Base-by-base conservation (phyloP, 2,113 vertebrate genomes). In the Antennarius striatus region DNA sequence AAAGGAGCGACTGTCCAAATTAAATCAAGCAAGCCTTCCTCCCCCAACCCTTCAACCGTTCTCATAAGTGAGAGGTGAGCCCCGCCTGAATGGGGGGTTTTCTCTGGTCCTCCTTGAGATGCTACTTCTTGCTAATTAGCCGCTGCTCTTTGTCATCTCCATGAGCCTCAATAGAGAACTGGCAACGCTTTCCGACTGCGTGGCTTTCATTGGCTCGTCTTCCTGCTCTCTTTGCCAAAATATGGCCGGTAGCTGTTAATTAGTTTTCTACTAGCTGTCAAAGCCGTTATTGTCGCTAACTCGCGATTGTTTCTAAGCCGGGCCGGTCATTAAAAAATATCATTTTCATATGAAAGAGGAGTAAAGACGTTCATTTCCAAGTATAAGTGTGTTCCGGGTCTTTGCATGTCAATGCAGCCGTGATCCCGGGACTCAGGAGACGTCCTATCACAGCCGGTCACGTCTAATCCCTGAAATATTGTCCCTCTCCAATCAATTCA, bases 91-190 rank as follows among this genome's bases (percentile, higher is more conserved):
- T 86, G 77, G 79, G 76, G 56, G 59, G 71, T 86, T 11, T 43
- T 89, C 86, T 84, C 10, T 73, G 60, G 77, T 68, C 82, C 83
- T 88, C 79, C 89, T 91, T 79, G 82, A 89, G 87, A 88, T 86
- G 84, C 84, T 91, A 85, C 91, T 91, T 90, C 87, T 90, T 88
- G 86, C 89, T 92, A 91, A 92, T 93, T 90, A 93, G 91, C 91
- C 83, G 83, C 80, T 81, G 84, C 76, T 90, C 90, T 91, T 91
- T 92, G 91, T 91, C 80, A 82, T 80, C 68, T 73, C 83, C 72
- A 73, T 49, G 66, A 39, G 42, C n/a, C 59, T 88, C 80, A 89
- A 90, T 82, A 36, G 81, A 73, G 65, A 86, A 80, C 71, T 66
- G 77, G 82, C 82, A 81, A 77, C 80, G 65, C 73, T 82, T 59